These are phyloP conservation scores for Laticauda laticaudata DNA, from an alignment of 2,113 vertebrate genomes.

Conservation along the genomic window DNA sequence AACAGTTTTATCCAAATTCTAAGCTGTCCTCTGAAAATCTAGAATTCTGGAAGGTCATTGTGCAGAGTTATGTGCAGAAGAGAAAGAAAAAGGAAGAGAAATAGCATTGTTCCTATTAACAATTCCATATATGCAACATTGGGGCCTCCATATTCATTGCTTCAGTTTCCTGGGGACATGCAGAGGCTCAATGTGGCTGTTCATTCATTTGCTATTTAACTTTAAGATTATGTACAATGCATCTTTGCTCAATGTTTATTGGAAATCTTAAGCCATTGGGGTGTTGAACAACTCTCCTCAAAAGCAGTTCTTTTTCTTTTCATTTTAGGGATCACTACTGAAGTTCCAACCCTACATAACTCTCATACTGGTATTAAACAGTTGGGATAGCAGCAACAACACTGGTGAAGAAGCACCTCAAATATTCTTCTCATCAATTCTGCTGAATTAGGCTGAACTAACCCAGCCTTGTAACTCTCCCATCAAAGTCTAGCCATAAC, in stretches of 20 bases:
- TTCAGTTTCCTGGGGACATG: not conserved
- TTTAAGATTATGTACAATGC: not conserved
- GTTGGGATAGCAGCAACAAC: not conserved
- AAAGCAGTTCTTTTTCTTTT: not conserved
- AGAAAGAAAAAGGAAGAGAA: not conserved
- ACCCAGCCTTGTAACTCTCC: not conserved
- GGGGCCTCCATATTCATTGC: not conserved
- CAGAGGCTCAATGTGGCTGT: not conserved
- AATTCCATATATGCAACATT: not conserved
- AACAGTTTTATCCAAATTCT: not conserved
- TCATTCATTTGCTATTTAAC: not conserved
- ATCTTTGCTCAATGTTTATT: not conserved
- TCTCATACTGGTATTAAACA: not conserved
- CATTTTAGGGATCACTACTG: not conserved
- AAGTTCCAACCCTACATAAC: not conserved
- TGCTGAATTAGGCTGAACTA: not conserved
- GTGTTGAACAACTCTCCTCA: not conserved
- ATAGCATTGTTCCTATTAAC: not conserved
- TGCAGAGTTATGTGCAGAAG: not conserved
- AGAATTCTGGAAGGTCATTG: not conserved
- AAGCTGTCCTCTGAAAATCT: not conserved
- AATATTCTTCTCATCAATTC: not conserved
- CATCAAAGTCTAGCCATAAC: not conserved
- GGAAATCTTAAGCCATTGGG: not conserved
- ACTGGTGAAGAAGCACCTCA: not conserved